These are phyloP conservation scores for Etia nguti DNA, from an alignment of 2,113 vertebrate species.

Conservation along the genomic window DNA sequence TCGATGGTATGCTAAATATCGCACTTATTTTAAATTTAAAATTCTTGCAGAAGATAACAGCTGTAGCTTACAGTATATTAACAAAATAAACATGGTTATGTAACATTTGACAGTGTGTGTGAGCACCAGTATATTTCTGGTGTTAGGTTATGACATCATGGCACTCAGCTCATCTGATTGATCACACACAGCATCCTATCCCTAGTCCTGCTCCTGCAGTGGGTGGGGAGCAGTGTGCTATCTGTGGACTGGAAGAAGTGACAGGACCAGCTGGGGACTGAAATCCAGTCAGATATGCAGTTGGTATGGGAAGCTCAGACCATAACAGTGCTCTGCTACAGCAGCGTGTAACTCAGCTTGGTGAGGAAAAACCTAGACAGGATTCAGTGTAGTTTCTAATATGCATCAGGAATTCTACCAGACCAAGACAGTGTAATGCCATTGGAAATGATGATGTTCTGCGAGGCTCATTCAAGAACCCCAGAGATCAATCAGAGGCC, in stretches of 20 bases:
- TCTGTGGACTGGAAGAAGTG: constrained; percentile 78
- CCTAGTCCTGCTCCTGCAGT: neutral
- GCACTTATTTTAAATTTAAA: neutral
- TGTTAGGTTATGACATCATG: constrained; percentile 34
- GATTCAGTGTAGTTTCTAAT: neutral
- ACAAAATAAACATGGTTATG: neutral
- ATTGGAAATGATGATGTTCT: neutral
- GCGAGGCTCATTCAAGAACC: neutral
- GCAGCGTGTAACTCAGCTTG: neutral
- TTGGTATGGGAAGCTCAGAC: constrained; percentile 38
- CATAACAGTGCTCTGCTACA: constrained; percentile 9
- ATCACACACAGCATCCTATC: constrained; percentile 28
- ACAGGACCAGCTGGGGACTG: constrained; percentile 85
- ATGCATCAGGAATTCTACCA: constrained; percentile 17
- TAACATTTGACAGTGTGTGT: neutral
- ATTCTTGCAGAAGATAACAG: neutral
- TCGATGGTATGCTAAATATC: neutral
- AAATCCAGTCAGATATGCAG: constrained; percentile 70
- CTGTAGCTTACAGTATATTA: neutral
- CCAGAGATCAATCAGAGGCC: neutral
- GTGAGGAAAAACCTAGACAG: neutral
- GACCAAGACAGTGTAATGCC: neutral
- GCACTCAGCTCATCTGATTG: constrained; percentile 37
- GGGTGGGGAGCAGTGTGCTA: constrained; percentile 55
- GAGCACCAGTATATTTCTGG: neutral